Conservation (phyloP, 2,113 vertebrate genomes). For the Upupa epops region DNA sequence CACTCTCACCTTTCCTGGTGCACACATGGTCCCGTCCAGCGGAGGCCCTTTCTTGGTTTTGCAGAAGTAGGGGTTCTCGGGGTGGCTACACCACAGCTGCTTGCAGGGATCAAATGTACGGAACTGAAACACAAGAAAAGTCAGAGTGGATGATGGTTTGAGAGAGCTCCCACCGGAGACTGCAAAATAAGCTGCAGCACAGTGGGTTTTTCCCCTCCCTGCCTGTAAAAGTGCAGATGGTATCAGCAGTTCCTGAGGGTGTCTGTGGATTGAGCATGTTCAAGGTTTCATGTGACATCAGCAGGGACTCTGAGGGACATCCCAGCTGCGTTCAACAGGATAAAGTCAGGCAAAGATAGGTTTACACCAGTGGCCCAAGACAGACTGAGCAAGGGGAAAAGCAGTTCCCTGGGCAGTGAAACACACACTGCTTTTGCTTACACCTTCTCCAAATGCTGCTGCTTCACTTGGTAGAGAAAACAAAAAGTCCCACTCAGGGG, state of each 20-base stretch:
- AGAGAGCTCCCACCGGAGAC: not conserved
- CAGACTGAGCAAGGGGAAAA: not conserved
- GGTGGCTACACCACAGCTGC: conserved; percentile 97
- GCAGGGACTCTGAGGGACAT: not conserved
- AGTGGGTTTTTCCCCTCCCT: not conserved
- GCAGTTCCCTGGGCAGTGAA: not conserved
- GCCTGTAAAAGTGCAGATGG: not conserved
- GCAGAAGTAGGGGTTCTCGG: conserved; percentile 98
- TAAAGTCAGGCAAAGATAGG: not conserved
- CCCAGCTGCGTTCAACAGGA: accelerated
- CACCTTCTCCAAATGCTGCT: not conserved
- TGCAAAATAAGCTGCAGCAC: not conserved
- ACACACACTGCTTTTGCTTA: not conserved
- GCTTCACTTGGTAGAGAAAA: not conserved
- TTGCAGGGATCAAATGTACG: conserved; percentile 96
- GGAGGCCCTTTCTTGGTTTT: conserved; percentile 99
- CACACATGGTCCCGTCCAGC: conserved; percentile 94
- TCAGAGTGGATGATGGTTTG: accelerated
- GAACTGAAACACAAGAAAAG: conserved; percentile 81
- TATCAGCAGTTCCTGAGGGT: not conserved
- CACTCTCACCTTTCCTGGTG: conserved; percentile 87
- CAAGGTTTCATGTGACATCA: not conserved
- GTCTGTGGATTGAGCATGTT: not conserved
- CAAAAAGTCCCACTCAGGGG: not conserved
- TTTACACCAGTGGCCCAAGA: not conserved